Base-by-base conservation (phyloP, 1,140 invertebrate genomes). In the Saxidomus purpurata region DNA sequence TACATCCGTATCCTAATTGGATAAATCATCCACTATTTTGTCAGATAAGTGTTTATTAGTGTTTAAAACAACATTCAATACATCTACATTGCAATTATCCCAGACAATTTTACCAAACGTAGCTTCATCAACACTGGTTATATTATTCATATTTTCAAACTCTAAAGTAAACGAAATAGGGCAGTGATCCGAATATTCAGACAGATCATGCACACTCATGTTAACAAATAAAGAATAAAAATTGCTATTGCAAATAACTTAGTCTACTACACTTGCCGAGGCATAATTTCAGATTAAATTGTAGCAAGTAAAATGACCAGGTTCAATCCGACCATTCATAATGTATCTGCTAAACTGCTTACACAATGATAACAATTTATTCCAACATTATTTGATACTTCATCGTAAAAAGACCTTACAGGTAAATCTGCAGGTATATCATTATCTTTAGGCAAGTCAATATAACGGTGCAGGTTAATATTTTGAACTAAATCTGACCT, bases 381-480 rank as follows among this genome's bases (percentile, higher is more conserved):
- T 40, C 22, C 67, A 17, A 71, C 38, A 71, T 15, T 40, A 40
- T 71, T 71, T 17, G 17, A 71, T 38, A 6, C 11, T 40, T 71
- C 19, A 43, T 71, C 67, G 11, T 15, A n/a, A 25, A 34, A 83
- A 15, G 17, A 25, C 22, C 80, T 47, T 55, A 34, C 3, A 36
- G 77, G 47, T 19, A 80, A 55, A 8, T 9, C 22, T 6, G 6
- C 38, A 55, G 43, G 19, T 25, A 36, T 22, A 13, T 19, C 25
- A 80, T 40, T 17, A 38, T 61, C 38, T 1, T 67, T n/a, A 4
- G 80, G 80, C 11, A 83, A 38, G 40, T 83, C 52, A 83, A 83
- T n/a, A 83, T 19, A 83, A 13, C 80, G 80, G 15, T 83, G 19
- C 2, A 83, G 22, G 34, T 83, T 63, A 63, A 83, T 67, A 38